These are phyloP conservation scores for Zelostemma sp. DNA, from an alignment of 1,140 invertebrate genomes.

Conservation along the genomic window DNA sequence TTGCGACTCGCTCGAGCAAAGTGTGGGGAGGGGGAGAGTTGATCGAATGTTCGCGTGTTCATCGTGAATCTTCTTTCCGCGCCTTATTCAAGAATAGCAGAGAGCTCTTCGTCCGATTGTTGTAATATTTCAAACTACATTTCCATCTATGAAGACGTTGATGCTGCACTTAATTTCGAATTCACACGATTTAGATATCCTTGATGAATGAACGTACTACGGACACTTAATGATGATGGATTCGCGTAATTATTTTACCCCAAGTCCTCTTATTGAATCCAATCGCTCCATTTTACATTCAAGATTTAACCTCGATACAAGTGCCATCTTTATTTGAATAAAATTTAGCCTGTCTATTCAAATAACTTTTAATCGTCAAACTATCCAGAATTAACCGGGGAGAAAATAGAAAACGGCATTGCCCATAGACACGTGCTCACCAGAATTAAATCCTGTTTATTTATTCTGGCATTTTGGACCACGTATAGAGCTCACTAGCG, in stretches of 20 bases:
- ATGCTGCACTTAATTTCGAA: conserved; percentile 8
- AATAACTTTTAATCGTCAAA: no score
- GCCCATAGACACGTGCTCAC: conserved; percentile 30
- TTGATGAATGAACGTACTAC: not conserved
- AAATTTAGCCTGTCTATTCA: no score
- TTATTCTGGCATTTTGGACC: conserved; percentile 60
- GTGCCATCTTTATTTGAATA: not conserved
- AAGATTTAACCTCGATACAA: not conserved
- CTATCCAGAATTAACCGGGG: no score
- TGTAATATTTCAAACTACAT: conserved; percentile 3
- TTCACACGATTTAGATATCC: conserved; percentile 3
- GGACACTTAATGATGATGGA: conserved; percentile 4
- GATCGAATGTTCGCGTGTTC: conserved; percentile 52
- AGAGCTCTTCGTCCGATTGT: not conserved
- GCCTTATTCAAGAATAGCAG: not conserved
- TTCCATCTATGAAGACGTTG: conserved; percentile 13
- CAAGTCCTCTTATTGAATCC: not conserved
- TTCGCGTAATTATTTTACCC: conserved; percentile 2
- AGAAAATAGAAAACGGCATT: not conserved
- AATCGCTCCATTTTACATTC: conserved; percentile 1
- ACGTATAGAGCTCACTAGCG: conserved; percentile 43
- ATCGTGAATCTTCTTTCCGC: conserved; percentile 22
- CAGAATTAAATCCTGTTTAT: conserved; percentile 69
- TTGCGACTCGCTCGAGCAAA: not conserved
- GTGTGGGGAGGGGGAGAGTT: conserved; percentile 19